Conservation (phyloP, 2,888 invertebrate species). For the Pyralis farinalis region DNA sequence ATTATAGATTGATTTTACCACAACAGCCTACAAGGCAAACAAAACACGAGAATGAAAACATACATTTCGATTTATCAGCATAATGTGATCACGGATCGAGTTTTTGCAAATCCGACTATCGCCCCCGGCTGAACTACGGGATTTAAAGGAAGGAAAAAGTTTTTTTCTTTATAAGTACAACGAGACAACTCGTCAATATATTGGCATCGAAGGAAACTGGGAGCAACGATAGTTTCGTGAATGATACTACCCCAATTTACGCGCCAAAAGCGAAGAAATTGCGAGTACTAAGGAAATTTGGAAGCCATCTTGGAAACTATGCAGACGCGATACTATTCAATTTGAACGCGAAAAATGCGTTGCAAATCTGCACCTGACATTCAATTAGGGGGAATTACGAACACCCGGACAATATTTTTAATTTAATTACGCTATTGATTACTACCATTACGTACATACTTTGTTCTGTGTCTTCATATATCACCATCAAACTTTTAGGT, state of each 20-base stretch:
- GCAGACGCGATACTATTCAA: slow-evolving; percentile 11
- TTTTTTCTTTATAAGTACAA: not conserved
- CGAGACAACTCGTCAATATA: slow-evolving; percentile 42
- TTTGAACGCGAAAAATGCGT: too few species aligned
- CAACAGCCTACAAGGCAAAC: not conserved
- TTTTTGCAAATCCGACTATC: not conserved
- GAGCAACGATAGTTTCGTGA: not conserved
- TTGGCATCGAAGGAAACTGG: slow-evolving; percentile 40
- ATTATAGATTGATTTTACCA: too few species aligned
- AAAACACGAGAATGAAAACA: slow-evolving; percentile 12
- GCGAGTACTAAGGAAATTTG: slow-evolving; percentile 23
- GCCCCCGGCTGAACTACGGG: not conserved
- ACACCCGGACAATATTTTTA: too few species aligned
- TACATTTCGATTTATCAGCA: slow-evolving; percentile 34
- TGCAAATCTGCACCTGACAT: too few species aligned
- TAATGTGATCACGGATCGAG: not conserved
- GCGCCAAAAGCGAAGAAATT: slow-evolving; percentile 39
- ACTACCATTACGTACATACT: too few species aligned
- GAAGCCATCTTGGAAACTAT: slow-evolving; percentile 8
- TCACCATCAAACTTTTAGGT: too few species aligned
- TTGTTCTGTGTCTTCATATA: too few species aligned
- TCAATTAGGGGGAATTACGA: too few species aligned
- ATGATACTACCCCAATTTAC: slow-evolving; percentile 36
- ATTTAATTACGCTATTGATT: too few species aligned
- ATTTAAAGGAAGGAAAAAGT: not conserved